These are phyloP conservation scores for Drosophila teissieri DNA, from an alignment of 1,140 invertebrate genomes.

Conservation along the genomic window DNA sequence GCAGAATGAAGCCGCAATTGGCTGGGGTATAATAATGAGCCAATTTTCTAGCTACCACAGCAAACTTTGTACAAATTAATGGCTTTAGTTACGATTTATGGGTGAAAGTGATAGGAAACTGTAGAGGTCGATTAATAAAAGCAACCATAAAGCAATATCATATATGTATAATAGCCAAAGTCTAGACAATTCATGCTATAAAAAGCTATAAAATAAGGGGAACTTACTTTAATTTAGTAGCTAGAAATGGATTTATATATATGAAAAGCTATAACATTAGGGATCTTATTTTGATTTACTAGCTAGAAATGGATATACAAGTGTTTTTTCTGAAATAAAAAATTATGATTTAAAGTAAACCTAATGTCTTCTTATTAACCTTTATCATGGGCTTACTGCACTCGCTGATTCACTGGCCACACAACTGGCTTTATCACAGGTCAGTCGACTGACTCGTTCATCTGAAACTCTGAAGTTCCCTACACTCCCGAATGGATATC, in stretches of 20 bases:
- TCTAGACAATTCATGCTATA: no score
- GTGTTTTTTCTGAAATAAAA: not conserved
- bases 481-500: not conserved
- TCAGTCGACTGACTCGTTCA: constrained; percentile 6
- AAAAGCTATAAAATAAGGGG: no score
- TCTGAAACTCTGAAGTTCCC: constrained; percentile 2
- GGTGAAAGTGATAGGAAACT: no score
- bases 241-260: no score
- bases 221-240: no score
- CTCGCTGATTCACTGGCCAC: constrained; percentile 7
- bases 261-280: no score
- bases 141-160: no score
- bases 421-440: constrained; percentile 18
- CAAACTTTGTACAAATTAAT: not conserved
- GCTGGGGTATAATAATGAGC: constrained; percentile 2
- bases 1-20: constrained; percentile 16
- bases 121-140: no score
- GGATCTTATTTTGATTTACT: no score
- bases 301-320: no score
- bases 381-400: not conserved
- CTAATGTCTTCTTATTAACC: not conserved
- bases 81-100: not conserved
- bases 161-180: no score
- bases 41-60: not conserved
- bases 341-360: not conserved